Base-by-base conservation (phyloP, 2,888 invertebrate genomes). In the Drosophila barbarae region DNA sequence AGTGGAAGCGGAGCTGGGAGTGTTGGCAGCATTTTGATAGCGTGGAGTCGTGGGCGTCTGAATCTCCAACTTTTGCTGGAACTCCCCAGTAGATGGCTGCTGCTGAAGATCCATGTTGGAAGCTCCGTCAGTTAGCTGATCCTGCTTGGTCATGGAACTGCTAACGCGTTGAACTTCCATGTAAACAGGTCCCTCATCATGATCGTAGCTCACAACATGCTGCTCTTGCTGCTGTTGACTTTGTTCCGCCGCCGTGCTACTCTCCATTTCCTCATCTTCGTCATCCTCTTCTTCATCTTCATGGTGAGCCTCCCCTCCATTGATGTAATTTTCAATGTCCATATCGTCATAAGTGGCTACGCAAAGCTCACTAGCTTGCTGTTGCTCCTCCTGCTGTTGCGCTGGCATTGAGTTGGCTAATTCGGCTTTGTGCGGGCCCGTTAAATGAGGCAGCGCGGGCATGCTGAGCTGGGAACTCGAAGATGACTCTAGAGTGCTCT, bases 281-380 rank as follows among this genome's bases (percentile, higher is more conserved):
- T 68, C 46, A 1, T 68, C 68, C 6, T 68, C 68, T 6, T 67
- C 68, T 3, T 79, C 85, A 5, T 73, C 81, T 18, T 72, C 71
- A 7, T 77, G 77, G n/a, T 71, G 64, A 13, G 74, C 80, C 73
- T 86, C 83, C 2, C 87, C 87, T 5, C 87, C 87, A 36, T 86
- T 87, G 28, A 87, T 87, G 39, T 86, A 87, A 57, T 84, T 85
- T 41, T 86, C 87, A 36, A 87, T 87, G 49, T 87, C 87, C 86
- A 87, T 87, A 51, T 87, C 87, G 57, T 87, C 86, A 52, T 87
- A 87, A 38, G 71, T 69, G 15, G 77, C 69, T 35, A 81, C 81
- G 42, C 83, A 83, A n/a, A 81, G 50, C 13, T 74, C 81, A 28
- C 55, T 74, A 1, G 74, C 53, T 41, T 75, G 74, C 21, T 73